A percentile compares a stretch with the other conserved stretches of the same genome.
Evolutionary conservation across 2,888 invertebrate genomes (phyloP).

Genomic region (Parelbella ahira): DNA sequence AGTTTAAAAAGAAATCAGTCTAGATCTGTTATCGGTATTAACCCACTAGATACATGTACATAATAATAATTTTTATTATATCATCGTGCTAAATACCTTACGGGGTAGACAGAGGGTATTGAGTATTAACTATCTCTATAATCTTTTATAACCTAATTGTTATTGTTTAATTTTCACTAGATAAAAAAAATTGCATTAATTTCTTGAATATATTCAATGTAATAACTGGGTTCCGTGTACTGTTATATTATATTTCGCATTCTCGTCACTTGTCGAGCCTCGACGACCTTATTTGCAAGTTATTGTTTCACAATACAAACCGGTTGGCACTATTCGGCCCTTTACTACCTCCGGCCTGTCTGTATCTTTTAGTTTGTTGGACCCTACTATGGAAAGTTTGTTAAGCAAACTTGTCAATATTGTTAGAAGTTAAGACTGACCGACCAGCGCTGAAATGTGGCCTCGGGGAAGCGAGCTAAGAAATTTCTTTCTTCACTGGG

Average conservation of each 20-base stretch:
- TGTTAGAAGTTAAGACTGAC: conserved; percentile 21
- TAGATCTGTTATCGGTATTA: too few relatives aligned
- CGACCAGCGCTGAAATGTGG: conserved; percentile 16
- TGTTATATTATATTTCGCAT: conserved; percentile 33
- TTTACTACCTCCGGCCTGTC: conserved; percentile 17
- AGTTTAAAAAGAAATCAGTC: too few relatives aligned
- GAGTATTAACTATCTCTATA: too few relatives aligned
- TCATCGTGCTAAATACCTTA: too few relatives aligned
- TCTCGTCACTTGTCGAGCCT: conserved; percentile 26
- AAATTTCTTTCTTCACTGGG: conserved; percentile 5
- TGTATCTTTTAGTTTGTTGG: conserved; percentile 13
- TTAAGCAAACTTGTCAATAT: conserved; percentile 30
- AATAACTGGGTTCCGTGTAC: too few relatives aligned
- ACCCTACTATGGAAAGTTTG: conserved; percentile 22
- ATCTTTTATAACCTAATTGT: too few relatives aligned
- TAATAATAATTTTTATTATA: too few relatives aligned
- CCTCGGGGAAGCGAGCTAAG: conserved; percentile 19
- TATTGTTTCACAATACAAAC: conserved; percentile 32
- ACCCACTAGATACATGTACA: too few relatives aligned
- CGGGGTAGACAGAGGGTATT: too few relatives aligned
- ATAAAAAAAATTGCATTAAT: too few relatives aligned
- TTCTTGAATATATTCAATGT: too few relatives aligned
- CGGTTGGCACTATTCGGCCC: conserved; percentile 15
- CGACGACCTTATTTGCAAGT: conserved; percentile 32
- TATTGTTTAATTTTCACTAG: too few relatives aligned